Base-by-base conservation (phyloP, 2,797 vertebrate species). In the Siniperca obscura region DNA sequence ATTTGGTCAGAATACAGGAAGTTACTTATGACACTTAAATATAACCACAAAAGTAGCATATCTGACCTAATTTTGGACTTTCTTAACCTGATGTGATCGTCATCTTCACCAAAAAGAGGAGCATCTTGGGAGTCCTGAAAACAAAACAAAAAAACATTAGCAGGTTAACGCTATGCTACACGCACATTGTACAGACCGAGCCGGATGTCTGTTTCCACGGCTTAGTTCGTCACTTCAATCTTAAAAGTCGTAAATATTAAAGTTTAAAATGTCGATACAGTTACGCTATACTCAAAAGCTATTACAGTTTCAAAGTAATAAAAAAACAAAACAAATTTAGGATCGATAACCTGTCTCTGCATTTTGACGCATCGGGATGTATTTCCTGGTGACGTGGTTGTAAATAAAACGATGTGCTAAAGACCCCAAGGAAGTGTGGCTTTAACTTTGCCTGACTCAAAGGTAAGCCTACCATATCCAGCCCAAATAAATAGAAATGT, bases 81-180 rank as follows among this genome's bases (percentile, higher is more conserved):
- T 85, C 69, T 96, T 12, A 76, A 83, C 53, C 46, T 89, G 57
- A 78, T 64, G 13, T 60, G 87, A 27, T 96, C 96, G 22, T 97
- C 97, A 60, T 98, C 97, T 3, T 97, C 97, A 50, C 98, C 97
- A 86, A 98, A 99, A 19, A 98, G 96, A 60, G 97, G 97, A 73
- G 98, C 95, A n/a, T 98, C 96, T 42, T 96, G 93, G 59, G 96
- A 96, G 75, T 97, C 96, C 97, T 98, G 73, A 46, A 34, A 78
- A 70, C 42, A 66, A 25, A 5, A 38, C 30, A 30, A 8, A 14
- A 12, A 72, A 57, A 36, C 17, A 72, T 65, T 13, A 74, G 42
- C 62, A 78, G 21, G 48, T 66, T 7, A 17, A 68, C 0, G 71
- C 46, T 60, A 64, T 4, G 7, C 65, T 38, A n/a, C 52, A 55